Evolutionary conservation across 2,888 invertebrate genomes (phyloP), one percentile per base, ranked within the genome.

Genomic region (Sphaeridia pumilis): DNA sequence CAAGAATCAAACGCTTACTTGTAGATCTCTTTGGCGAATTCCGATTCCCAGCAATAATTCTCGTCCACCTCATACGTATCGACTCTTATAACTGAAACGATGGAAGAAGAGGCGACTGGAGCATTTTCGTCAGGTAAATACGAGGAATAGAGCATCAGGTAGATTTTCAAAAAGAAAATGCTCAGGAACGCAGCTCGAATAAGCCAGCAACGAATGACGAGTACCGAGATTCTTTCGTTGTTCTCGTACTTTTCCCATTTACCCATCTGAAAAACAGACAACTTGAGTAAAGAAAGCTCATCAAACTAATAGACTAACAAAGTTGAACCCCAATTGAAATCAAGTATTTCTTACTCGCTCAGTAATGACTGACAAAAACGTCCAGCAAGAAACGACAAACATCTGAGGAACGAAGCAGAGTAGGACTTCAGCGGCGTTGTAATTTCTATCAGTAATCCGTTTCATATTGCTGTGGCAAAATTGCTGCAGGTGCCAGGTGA

Each of bases 21-120:
- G 51, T 62, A 62, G 7, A 62, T 53, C 52, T 60, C 59, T 36
- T 58, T 57, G 4, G 60, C 60, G 52, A 60, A 59, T 10, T 47
- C 31, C 12, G 57, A 51, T 44, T 62, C 62, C 62, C 62, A 62
- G 35, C 62, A 62, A 17, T 38, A 38, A 1, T 27, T 28, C 20
- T 12, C 25, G 1, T 50, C 41, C 22, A 46, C 26, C n/a, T 46
- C 25, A 14, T 3, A 10, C 10, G 36, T 25, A 25, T 54, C 44
- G 12, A 38, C 38, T 20, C 38, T 38, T 14, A 38, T 38, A 5
- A 38, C 38, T 12, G 38, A 14, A 5, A 38, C 7, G n/a, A n/a
- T n/a, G n/a, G n/a, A n/a, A 20, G 38, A 38, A 14, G 38, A 38
- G 7, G 38, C 38, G 7, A 12, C 17, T 38, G 38, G 38, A 5